Base-by-base conservation (phyloP, 2,113 vertebrate genomes). In the Nettapus auritus region DNA sequence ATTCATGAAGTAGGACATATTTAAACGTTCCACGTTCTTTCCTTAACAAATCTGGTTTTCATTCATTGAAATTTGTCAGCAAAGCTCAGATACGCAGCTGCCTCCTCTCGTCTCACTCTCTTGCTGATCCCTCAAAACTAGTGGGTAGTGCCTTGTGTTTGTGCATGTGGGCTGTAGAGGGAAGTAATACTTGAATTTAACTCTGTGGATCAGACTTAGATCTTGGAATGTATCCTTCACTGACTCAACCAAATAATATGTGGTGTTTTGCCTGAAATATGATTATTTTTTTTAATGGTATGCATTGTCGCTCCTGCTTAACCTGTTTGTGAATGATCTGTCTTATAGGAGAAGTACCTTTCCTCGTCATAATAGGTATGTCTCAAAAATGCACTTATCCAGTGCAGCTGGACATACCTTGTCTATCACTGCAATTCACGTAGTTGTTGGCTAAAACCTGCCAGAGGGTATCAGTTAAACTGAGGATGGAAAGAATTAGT, bases 251-350 rank as follows among this genome's bases (percentile, higher is more conserved):
- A 15, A 82, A 82, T 90, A 60, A 84, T 92, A 29, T 2, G 12
- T 89, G 95, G 64, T 95, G 64, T 56, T 86, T 82, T 97, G 94
- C 94, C 95, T 96, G 95, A 89, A 62, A 66, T 31, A 34, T 70
- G 79, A 22, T 56, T 48, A 22, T 86, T 36, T 73, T 59, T 84
- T 91, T 86, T 38, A 67, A 71, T 46, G 94, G 15, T 96, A 26
- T 88, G 95, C 81, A 62, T 94, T 96, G 93, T 96, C 33, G 28
- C 94, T 97, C 82, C 94, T 94, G 95, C 94, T 96, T 97, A 96
- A 97, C 96, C 96, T 96, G 95, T 96, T 96, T 97, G 92, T 97
- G 96, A 97, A 82, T 95, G 95, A 95, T 96, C 93, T 96, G 92
- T 96, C 96, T 96, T 96, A 44, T 96, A 96, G 96, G 96, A 96